A percentile compares a stretch with the other conserved stretches of the same genome.
Conservation (phyloP, 2,888 invertebrate species). For the Aproaerema taeniolella region DNA sequence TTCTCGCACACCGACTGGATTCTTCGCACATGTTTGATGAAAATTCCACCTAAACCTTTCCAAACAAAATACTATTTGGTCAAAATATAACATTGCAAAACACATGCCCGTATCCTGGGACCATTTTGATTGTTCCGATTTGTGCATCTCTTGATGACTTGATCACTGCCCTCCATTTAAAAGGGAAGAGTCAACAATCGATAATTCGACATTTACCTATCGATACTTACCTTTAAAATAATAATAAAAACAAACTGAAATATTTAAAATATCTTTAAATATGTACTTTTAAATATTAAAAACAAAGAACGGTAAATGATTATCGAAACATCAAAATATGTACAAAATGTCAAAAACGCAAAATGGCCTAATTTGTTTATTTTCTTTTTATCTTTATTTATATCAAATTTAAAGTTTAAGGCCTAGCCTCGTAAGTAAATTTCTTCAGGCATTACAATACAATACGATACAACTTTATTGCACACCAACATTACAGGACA, state of each 20-base stretch:
- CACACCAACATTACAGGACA: too few species aligned
- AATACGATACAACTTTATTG: too few species aligned
- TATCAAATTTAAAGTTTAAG: too few species aligned
- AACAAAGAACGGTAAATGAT: not conserved
- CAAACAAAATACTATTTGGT: not conserved
- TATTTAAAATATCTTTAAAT: too few species aligned
- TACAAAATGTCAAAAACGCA: not conserved
- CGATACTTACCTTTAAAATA: not conserved
- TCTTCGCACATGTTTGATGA: too few species aligned
- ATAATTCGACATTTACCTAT: constrained; percentile 14
- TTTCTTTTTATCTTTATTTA: too few species aligned
- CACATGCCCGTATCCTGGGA: constrained; percentile 58
- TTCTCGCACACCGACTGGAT: too few species aligned
- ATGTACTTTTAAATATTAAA: too few species aligned
- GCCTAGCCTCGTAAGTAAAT: too few species aligned
- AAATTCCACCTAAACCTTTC: not conserved
- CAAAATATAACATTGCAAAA: constrained; percentile 17
- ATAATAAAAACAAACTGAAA: too few species aligned
- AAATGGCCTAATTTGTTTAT: not conserved
- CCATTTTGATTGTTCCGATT: constrained; percentile 46
- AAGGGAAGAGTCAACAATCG: too few species aligned
- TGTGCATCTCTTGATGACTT: constrained; percentile 37
- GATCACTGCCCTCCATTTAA: constrained; percentile 37
- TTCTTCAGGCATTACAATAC: too few species aligned
- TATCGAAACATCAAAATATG: not conserved